These are phyloP conservation scores for Pitta sordida DNA, from an alignment of 2,113 vertebrate genomes.

Conservation along the genomic window DNA sequence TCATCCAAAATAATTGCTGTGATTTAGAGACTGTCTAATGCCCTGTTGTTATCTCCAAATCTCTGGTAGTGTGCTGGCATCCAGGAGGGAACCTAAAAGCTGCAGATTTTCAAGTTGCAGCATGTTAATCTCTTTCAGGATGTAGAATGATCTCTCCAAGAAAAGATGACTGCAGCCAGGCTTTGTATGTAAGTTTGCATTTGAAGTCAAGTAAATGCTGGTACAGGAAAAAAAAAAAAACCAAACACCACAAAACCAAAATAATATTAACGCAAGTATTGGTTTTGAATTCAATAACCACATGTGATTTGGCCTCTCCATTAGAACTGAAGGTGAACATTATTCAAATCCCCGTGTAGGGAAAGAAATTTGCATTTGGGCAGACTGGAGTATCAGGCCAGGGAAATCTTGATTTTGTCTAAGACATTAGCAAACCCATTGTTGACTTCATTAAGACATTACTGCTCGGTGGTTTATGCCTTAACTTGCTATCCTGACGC, in stretches of 20 bases:
- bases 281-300: not conserved
- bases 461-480: not conserved
- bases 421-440: not conserved
- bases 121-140: constrained; percentile 4
- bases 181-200: not conserved
- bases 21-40: constrained; percentile 38
- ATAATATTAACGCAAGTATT: not conserved
- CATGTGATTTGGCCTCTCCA: not conserved
- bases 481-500: not conserved
- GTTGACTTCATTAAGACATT: not conserved
- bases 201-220: not conserved
- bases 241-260: not conserved
- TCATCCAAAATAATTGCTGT: constrained; percentile 47
- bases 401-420: not conserved
- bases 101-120: constrained; percentile 40
- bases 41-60: constrained; percentile 22
- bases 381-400: not conserved
- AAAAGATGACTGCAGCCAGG: constrained; percentile 1
- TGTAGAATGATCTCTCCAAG: not conserved
- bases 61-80: constrained; percentile 3
- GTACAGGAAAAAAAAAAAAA: not conserved
- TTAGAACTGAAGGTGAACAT: not conserved
- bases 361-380: not conserved
- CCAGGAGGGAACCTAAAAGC: constrained; percentile 41
- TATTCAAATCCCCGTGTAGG: not conserved